phyloP scores from a whole-genome alignment of 2,888 invertebrate genomes.

The Dusona sp. region DNA sequence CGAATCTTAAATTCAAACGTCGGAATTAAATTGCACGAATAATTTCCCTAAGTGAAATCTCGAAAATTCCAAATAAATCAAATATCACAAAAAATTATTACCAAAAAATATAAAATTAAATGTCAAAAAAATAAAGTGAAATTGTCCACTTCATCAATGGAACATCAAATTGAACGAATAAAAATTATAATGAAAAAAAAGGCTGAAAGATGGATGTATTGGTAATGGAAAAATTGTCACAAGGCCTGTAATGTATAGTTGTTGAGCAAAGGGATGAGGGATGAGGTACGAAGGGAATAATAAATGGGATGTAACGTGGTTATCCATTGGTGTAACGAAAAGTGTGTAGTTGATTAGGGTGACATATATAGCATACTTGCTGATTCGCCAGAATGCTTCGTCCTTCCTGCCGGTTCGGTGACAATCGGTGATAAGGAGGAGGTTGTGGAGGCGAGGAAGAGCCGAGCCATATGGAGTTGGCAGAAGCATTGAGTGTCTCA shows the following conservation, averaged over 20 bases:
- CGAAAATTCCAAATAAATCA: too few relatives aligned
- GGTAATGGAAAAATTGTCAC: neutral
- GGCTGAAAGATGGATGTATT: neutral
- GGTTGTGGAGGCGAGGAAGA: conserved; percentile 56
- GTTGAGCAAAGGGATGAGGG: neutral
- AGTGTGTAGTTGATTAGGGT: neutral
- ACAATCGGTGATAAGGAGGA: conserved; percentile 80
- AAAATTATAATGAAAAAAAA: neutral
- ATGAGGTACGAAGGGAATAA: neutral
- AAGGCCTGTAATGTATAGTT: neutral
- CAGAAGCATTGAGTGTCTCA: conserved; percentile 76
- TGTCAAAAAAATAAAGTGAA: too few relatives aligned
- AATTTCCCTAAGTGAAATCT: too few relatives aligned
- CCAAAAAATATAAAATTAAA: too few relatives aligned
- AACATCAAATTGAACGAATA: too few relatives aligned
- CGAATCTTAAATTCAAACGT: too few relatives aligned
- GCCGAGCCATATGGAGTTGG: conserved; percentile 80
- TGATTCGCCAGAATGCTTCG: conserved; percentile 77
- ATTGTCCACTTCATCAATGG: too few relatives aligned
- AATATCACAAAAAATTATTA: too few relatives aligned
- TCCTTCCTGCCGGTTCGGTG: conserved; percentile 78
- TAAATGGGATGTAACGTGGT: neutral
- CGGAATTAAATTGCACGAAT: too few relatives aligned
- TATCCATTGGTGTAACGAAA: neutral
- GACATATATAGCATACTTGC: conserved; percentile 77